Base-by-base conservation (phyloP, 2,797 vertebrate genomes). In the Furcifer pardalis region DNA sequence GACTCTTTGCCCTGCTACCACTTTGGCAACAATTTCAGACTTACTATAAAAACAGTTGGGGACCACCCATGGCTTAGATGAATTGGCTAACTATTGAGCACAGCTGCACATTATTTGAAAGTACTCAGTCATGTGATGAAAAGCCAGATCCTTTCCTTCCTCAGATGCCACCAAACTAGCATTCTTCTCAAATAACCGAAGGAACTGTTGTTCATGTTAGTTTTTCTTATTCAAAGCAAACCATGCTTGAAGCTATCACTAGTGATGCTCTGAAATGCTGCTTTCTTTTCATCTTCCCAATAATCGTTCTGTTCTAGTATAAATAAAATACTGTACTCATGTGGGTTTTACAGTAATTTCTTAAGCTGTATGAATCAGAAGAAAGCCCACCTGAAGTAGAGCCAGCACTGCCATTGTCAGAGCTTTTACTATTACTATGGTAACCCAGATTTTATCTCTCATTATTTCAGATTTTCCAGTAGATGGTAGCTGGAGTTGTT, bases 401-500 rank as follows among this genome's bases (percentile, higher is more conserved):
- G 68, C 1, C 44, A 30, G 21, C 1, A 12, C 32, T 37, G 62
- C 23, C 32, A 76, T 76, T 77, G 23, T 85, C 84, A 74, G 49
- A 60, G 3, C n/a, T 35, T 8, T 35, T 81, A 7, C 1, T 23
- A 77, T 56, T 35, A 23, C 44, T 77, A 85, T 90, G 66, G 79
- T 25, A 12, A 0, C 74, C 63, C 6, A 88, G 52, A 66, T 87
- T 84, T 68, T 69, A 59, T 7, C 86, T 72, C 21, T 69, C 30
- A 71, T 79, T 86, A 68, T 90, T 56, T 63, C 65, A 99, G 98
- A 88, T 81, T 76, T 95, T 79, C 91, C 94, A 80, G 81, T 96
- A n/a, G 96, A 97, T 30, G 98, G 98, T 69, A 95, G 87, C 81
- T 99, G 98, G 98, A 97, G 94, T 83, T 99, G 98, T 93, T 99